Evolutionary conservation across 2,888 invertebrate genomes (phyloP), one percentile per base, ranked within the genome.

Genomic region (Meliscaeva auricollis): DNA sequence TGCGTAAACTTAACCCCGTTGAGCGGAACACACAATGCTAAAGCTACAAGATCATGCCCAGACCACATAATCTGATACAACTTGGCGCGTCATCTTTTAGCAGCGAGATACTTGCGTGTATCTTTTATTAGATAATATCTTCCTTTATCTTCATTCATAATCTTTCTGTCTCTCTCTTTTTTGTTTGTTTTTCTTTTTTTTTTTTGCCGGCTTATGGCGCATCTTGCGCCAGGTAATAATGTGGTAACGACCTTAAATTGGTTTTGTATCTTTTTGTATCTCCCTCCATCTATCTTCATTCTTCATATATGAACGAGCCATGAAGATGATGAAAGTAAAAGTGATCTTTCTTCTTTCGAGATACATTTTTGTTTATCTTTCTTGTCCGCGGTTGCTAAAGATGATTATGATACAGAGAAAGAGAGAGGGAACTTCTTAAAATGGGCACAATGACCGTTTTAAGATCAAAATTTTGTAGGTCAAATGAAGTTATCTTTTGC

Each of bases 381-480:
- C 70, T 73, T 75, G 11, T 46, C 26, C 26, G 52, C 26, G 60
- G 56, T 72, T 54, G 68, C 44, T 54, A 73, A 30, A 20, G 60
- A 22, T 44, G 35, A 58, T 64, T 32, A 52, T 20, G 70, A 41
- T 60, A 66, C 7, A 17, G 9, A 60, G 52, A 52, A 15, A 9
- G 30, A 13, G 38, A 9, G 38, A 9, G 41, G 5, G 35, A 15
- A 41, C 26, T 17, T 38, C 72, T 56, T 17, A 35, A 73, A 81
- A 52, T 17, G 76, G 76, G 85, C 81, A 81, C 85, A 73, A 77
- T 81, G 85, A 85, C 81, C 85, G 85, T 81, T 81, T 84, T 66
- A 15, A 70, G 15, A 3, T 26, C 9, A 11, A 32, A n/a, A 1
- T 15, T 75, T 76, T 81, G 66, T 76, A 72, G 84, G 85, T 85